A percentile compares a stretch with the other conserved stretches of the same genome.
Evolutionary conservation across 2,113 vertebrate species (phyloP).

Genomic region (Lepisosteus oculatus): DNA sequence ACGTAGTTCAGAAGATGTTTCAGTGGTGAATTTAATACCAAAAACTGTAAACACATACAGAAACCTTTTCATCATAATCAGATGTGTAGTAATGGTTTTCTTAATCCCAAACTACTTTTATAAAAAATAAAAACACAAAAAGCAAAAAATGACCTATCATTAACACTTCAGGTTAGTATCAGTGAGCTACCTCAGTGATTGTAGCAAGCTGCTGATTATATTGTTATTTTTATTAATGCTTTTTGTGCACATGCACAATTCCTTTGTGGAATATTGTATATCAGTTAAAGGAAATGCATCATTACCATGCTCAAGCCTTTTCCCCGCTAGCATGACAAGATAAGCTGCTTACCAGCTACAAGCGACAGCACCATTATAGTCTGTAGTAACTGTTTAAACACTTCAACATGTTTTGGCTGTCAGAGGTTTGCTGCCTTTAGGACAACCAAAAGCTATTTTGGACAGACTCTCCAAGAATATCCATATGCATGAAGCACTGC

Average conservation of each 20-base stretch:
- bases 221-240: background rate
- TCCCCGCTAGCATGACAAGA: background rate
- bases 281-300: constrained; percentile 31
- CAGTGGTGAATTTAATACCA: too few relatives aligned
- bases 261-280: constrained; percentile 17
- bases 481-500: background rate
- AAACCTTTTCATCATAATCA: too few relatives aligned
- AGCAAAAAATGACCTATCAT: background rate
- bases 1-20: too few relatives aligned
- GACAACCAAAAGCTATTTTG: background rate
- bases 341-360: constrained; percentile 12
- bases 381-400: background rate
- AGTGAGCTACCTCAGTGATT: constrained; percentile 4
- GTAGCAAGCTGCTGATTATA: constrained; percentile 7
- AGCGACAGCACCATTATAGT: background rate
- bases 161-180: constrained; percentile 8
- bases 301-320: constrained; percentile 3
- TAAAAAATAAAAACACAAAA: background rate
- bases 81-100: too few relatives aligned
- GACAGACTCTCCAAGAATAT: too few relatives aligned
- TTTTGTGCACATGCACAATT: constrained; percentile 8
- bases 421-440: background rate
- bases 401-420: background rate
- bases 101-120: too few relatives aligned
- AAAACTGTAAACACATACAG: too few relatives aligned